phyloP scores from a whole-genome alignment of 2,888 invertebrate genomes.

The Mesorhabditis sp. region DNA sequence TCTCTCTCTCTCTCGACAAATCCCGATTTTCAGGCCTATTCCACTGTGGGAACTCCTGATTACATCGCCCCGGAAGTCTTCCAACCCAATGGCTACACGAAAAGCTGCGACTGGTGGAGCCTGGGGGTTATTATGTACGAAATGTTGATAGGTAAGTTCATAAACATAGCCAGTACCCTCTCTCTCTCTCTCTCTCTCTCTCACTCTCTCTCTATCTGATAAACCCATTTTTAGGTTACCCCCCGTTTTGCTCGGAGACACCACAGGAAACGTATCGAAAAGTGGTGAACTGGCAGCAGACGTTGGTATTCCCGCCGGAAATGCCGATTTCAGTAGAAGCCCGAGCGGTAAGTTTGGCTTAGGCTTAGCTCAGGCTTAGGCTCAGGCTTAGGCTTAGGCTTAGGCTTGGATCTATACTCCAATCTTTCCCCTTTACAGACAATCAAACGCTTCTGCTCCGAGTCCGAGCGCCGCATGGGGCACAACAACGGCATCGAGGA shows the following conservation, averaged over 20 bases:
- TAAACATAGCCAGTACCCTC: not conserved
- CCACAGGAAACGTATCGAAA: conserved; percentile 92
- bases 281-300: conserved; percentile 99
- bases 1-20: not conserved
- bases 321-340: conserved; percentile 98
- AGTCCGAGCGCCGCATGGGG: conserved; percentile 86
- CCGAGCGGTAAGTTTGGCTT: conserved; percentile 47
- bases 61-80: conserved; percentile 99
- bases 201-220: not conserved
- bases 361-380: conserved; percentile 4
- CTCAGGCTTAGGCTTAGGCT: not conserved
- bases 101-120: conserved; percentile 99
- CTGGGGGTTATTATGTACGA: conserved; percentile 99
- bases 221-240: conserved; percentile 71
- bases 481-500: conserved; percentile 83
- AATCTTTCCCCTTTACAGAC: conserved; percentile 34
- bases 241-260: conserved; percentile 98
- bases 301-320: conserved; percentile 95
- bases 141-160: conserved; percentile 83
- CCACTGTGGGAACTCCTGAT: conserved; percentile 86
- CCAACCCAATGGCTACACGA: conserved; percentile 89
- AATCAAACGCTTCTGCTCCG: conserved; percentile 77
- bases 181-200: not conserved
- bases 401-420: not conserved
- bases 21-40: conserved; percentile 63